Conservation (phyloP, 1,140 invertebrate species). For the Drosophila azteca region DNA sequence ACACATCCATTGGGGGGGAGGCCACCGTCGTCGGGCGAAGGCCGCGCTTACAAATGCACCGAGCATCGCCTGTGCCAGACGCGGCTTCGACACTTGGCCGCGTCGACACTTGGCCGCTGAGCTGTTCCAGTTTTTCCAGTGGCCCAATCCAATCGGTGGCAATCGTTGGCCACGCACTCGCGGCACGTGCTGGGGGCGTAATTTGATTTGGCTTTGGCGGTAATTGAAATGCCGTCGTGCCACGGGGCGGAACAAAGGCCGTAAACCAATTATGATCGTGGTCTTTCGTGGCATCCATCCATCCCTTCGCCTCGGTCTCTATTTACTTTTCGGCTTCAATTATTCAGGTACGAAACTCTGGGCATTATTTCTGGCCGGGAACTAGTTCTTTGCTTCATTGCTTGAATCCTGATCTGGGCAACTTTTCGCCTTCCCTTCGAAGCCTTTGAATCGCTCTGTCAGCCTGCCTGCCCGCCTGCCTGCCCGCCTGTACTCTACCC, state of each 20-base stretch:
- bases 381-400: background rate
- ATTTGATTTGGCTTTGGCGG: slow-evolving; percentile 64
- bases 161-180: slow-evolving; percentile 26
- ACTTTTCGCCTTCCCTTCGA: slow-evolving; percentile 21
- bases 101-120: slow-evolving; percentile 15
- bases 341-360: background rate
- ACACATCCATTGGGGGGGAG: slow-evolving; percentile 32
- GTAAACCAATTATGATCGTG: slow-evolving; percentile 71
- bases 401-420: slow-evolving; percentile 4
- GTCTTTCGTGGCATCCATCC: background rate
- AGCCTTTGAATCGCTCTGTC: background rate
- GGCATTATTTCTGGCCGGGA: background rate
- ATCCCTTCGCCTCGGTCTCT: background rate
- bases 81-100: slow-evolving; percentile 23
- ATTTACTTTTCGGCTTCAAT: background rate
- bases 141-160: slow-evolving; percentile 27
- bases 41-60: slow-evolving; percentile 67
- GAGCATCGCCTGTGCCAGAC: slow-evolving; percentile 38
- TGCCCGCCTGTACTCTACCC: background rate
- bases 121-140: slow-evolving; percentile 33
- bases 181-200: slow-evolving; percentile 65
- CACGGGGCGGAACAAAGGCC: slow-evolving; percentile 60
- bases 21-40: slow-evolving; percentile 37
- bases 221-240: slow-evolving; percentile 71
- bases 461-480: background rate